Evolutionary conservation across 1,140 invertebrate genomes (phyloP).

Genomic region (Polypedilum pembai): DNA sequence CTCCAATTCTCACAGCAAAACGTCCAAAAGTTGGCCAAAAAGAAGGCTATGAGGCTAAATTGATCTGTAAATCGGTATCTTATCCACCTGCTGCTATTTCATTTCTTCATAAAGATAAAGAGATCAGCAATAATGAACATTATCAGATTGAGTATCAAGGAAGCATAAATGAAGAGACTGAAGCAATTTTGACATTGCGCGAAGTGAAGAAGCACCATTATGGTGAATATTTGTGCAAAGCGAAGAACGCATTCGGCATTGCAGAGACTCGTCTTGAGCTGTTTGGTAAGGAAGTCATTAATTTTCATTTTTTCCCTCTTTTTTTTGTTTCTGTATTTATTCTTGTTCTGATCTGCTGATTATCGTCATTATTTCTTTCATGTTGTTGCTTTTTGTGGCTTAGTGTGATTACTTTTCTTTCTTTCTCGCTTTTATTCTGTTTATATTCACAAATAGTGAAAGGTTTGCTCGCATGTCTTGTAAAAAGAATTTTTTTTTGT

Average conservation of each 20-base stretch:
- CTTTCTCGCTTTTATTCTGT: neutral
- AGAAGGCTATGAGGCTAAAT: slow-evolving; percentile 22
- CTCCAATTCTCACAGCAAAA: neutral
- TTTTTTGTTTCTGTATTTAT: neutral
- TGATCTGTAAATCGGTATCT: neutral
- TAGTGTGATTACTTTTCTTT: slow-evolving; percentile 18
- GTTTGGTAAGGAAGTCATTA: slow-evolving; percentile 22
- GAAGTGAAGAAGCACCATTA: neutral
- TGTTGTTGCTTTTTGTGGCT: slow-evolving; percentile 16
- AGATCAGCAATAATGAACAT: neutral
- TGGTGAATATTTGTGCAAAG: slow-evolving; percentile 15
- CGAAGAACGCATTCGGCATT: neutral
- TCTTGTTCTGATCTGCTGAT: slow-evolving; percentile 11
- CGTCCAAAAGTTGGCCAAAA: slow-evolving; percentile 7
- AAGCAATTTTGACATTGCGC: neutral
- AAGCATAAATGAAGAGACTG: neutral
- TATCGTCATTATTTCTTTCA: neutral
- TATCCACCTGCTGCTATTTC: slow-evolving; percentile 12
- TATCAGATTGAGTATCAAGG: neutral
- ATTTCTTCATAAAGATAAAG: neutral
- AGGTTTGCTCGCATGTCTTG: too few species aligned
- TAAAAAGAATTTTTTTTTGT: too few species aligned
- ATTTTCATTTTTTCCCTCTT: neutral
- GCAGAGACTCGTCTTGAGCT: neutral
- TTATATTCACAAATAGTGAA: neutral